Base-by-base conservation (phyloP, 2,113 vertebrate genomes). In the Etia nguti region DNA sequence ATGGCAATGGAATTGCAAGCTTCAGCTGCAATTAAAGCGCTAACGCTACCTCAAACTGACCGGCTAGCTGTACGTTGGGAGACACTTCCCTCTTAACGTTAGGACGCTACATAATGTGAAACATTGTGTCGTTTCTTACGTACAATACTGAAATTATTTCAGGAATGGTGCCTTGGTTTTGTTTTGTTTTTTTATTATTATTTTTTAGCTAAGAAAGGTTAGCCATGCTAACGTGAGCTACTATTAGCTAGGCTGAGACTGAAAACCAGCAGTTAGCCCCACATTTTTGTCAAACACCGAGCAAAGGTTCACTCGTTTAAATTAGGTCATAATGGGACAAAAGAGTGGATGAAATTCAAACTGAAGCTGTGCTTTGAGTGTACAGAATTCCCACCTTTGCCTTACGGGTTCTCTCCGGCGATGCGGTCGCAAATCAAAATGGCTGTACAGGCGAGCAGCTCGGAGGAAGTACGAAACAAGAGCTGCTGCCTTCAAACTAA, bases 381-480 rank as follows among this genome's bases (percentile, higher is more conserved):
- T 89, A 50, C 88, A 75, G 41, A 22, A 56, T 68, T 46, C 95
- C 88, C 88, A 96, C 96, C 96, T 95, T 95, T 88, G 89, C 81
- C 59, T 86, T 70, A 82, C 79, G 87, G 16, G 60, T 81, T 90
- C 10, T 86, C 80, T 87, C 75, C 83, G 46, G 65, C 65, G 87
- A 29, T 94, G 86, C 82, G 75, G 70, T 11, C 85, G 54, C 82
- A 81, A 90, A 88, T 90, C 91, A 96, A 96, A 96, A 96, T 96
- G 96, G 96, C 95, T 83, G 89, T 50, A 22, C 1, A 1, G 6
- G 60, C 2, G 86, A 86, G 38, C 75, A 6, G 29, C 26, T 80
- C 6, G 12, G 18, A 80, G 77, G 91, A 91, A 91, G 87, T 91
- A 89, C 46, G 73, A 65, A 16, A 24, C 4, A 8, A 29, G n/a